phyloP scores from a whole-genome alignment of 2,113 vertebrate genomes.

The Forbesichthys papilliferus region DNA sequence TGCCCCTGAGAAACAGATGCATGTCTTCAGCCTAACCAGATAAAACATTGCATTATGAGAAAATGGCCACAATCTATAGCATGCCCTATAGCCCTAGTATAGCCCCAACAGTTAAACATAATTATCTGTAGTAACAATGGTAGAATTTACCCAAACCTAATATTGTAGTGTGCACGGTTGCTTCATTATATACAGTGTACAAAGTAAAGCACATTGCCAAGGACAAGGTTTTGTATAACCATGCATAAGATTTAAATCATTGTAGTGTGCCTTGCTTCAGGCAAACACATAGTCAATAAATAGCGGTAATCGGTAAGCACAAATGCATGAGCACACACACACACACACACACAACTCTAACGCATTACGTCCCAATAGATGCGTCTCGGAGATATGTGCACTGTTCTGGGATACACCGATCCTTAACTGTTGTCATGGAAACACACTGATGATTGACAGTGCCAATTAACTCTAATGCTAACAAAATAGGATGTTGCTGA shows the following conservation, averaged over 20 bases:
- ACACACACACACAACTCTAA: not conserved
- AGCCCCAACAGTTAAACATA: too few relatives aligned
- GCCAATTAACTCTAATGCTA: constrained; percentile 36
- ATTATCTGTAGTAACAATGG: not conserved
- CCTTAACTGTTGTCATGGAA: constrained; percentile 33
- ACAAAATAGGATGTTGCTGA: constrained; percentile 36
- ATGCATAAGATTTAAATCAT: not conserved
- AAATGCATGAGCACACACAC: not conserved
- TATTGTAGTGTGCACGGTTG: not conserved
- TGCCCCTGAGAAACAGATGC: too few relatives aligned
- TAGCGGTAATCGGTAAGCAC: not conserved
- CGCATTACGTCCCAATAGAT: constrained; percentile 4
- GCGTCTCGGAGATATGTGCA: not conserved
- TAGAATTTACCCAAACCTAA: not conserved
- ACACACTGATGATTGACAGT: constrained; percentile 45
- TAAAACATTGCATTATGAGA: too few relatives aligned
- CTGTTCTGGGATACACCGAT: constrained; percentile 35
- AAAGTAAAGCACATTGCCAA: not conserved
- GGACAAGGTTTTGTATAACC: not conserved
- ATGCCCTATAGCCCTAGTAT: too few relatives aligned
- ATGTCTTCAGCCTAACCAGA: too few relatives aligned
- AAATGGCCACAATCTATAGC: too few relatives aligned
- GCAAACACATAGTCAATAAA: not conserved
- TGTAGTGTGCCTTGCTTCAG: not conserved
- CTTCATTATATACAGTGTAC: not conserved